Evolutionary conservation across 1,140 invertebrate species (phyloP).

Genomic region (Drosophila sucinea): DNA sequence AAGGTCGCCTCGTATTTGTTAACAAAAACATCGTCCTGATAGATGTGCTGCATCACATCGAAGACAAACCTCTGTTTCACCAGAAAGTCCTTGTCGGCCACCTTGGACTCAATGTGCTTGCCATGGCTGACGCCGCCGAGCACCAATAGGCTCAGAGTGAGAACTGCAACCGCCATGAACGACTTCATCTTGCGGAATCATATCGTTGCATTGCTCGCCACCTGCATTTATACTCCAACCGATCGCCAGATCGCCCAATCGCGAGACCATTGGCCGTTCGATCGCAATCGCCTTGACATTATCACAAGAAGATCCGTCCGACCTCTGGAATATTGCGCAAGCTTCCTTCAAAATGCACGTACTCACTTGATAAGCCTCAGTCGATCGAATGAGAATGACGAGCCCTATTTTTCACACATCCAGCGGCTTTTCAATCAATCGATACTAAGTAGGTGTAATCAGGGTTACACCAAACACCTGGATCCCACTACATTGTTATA

Average conservation of each 20-base stretch:
- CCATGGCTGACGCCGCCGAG: constrained; percentile 82
- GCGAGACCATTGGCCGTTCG: constrained; percentile 37
- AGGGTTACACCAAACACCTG: constrained; percentile 1
- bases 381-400: constrained; percentile 34
- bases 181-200: constrained; percentile 80
- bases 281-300: constrained; percentile 64
- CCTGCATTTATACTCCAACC: constrained; percentile 59
- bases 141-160: constrained; percentile 61
- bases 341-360: neutral
- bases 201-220: constrained; percentile 34
- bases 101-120: constrained; percentile 82
- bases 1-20: constrained; percentile 75
- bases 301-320: constrained; percentile 52
- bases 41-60: constrained; percentile 84
- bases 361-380: neutral
- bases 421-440: neutral
- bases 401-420: constrained; percentile 2
- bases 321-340: constrained; percentile 28
- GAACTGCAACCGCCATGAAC: constrained; percentile 70
- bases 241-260: too few species aligned
- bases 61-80: constrained; percentile 85
- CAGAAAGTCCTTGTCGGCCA: constrained; percentile 85
- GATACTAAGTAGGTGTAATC: neutral
- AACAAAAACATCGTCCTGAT: constrained; percentile 84
- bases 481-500: neutral